phyloP scores from a whole-genome alignment of 2,113 vertebrate species.

The Theropithecus gelada region DNA sequence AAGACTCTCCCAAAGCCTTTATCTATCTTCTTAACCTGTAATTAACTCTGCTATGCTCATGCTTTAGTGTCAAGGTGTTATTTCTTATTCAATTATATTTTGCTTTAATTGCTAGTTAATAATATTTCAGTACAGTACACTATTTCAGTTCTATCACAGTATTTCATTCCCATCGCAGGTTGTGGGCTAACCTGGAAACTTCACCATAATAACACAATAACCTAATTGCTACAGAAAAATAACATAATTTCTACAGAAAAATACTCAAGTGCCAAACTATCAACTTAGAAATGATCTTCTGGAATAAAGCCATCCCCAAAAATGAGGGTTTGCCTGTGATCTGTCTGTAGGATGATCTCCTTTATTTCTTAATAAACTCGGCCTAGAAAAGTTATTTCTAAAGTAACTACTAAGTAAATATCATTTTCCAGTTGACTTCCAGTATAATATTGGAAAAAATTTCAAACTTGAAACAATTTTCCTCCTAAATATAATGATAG shows the following conservation, averaged over 20 bases:
- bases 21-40: not conserved
- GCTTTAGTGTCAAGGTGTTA: slow-evolving; percentile 34
- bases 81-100: slow-evolving; percentile 52
- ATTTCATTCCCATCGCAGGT: not conserved
- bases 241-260: slow-evolving; percentile 40
- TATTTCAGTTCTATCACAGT: not conserved
- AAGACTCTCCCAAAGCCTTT: not conserved
- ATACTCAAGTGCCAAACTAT: not conserved
- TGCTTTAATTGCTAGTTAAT: slow-evolving; percentile 30
- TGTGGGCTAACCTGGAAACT: not conserved
- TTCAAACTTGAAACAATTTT: slow-evolving; percentile 10
- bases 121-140: not conserved
- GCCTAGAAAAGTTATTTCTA: not conserved
- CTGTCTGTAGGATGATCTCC: not conserved
- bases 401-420: slow-evolving; percentile 18
- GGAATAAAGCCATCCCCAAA: slow-evolving; percentile 32
- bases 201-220: not conserved
- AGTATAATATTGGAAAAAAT: not conserved
- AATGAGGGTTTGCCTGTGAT: slow-evolving; percentile 1
- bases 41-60: slow-evolving; percentile 7
- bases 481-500: slow-evolving; percentile 23
- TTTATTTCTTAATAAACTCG: not conserved
- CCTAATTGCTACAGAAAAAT: slow-evolving; percentile 31
- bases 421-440: slow-evolving; percentile 27
- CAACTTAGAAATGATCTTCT: slow-evolving; percentile 12